Evolutionary conservation across 1,140 invertebrate species (phyloP).

Genomic region (Trichonephila inaurata): DNA sequence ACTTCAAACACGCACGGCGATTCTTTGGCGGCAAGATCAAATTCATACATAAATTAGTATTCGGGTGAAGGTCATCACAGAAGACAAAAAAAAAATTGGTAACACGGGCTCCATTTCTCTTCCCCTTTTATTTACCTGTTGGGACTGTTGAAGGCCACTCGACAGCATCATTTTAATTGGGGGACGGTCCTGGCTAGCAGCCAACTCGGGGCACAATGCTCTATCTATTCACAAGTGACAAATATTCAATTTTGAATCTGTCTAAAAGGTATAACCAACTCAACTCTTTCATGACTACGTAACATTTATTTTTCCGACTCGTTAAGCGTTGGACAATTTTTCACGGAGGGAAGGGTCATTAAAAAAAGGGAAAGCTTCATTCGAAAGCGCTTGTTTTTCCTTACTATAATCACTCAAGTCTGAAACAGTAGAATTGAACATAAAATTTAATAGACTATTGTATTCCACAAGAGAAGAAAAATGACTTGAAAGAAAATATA

Average conservation of each 20-base stretch:
- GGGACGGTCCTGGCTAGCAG: background rate
- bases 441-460: slow-evolving; percentile 17
- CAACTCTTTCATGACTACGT: background rate
- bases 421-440: background rate
- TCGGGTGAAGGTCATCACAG: background rate
- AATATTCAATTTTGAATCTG: background rate
- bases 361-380: too few relatives aligned
- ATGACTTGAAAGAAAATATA: background rate
- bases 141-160: background rate
- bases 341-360: background rate
- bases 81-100: background rate
- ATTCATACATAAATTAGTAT: background rate
- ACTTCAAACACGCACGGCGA: background rate
- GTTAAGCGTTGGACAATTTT: background rate
- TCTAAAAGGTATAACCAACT: background rate
- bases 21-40: background rate
- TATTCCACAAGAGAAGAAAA: background rate
- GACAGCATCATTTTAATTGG: background rate
- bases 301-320: background rate
- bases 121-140: background rate
- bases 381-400: background rate
- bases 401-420: background rate
- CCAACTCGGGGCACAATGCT: background rate
- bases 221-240: background rate
- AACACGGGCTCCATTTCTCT: background rate